A percentile compares a stretch with the other conserved stretches of the same genome.
Evolutionary conservation across 2,888 invertebrate species (phyloP).

Genomic region (Rosalia funebris): DNA sequence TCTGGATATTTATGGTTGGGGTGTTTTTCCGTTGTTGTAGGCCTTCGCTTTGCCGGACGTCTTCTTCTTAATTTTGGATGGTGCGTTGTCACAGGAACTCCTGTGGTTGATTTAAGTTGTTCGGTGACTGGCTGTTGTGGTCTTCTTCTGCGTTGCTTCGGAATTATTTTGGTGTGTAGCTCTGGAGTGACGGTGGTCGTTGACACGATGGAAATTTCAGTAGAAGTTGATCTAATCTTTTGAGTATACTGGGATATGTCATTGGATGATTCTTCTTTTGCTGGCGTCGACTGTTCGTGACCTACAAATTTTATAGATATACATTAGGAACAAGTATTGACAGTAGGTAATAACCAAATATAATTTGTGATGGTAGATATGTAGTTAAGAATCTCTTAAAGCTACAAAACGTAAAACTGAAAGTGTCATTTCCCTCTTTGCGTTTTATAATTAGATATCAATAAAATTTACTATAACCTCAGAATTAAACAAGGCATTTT

Average conservation of each 20-base stretch:
- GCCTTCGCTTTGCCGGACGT: slow-evolving; percentile 35
- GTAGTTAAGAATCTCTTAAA: no score
- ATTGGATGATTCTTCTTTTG: neutral
- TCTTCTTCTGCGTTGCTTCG: slow-evolving; percentile 22
- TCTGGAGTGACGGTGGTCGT: slow-evolving; percentile 15
- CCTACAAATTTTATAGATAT: no score
- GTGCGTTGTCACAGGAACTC: slow-evolving; percentile 63
- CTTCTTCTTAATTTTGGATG: slow-evolving; percentile 58
- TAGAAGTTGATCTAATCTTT: slow-evolving; percentile 13
- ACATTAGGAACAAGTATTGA: no score
- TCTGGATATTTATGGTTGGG: slow-evolving; percentile 57
- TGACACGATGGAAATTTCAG: neutral
- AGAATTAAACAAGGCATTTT: no score
- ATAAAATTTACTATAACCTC: no score
- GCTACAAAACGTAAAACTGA: no score
- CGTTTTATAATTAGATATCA: no score
- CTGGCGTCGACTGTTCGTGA: no score
- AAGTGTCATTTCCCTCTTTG: no score
- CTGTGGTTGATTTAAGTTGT: slow-evolving; percentile 47
- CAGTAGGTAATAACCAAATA: no score
- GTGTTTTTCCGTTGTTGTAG: slow-evolving; percentile 42
- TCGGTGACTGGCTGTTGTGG: slow-evolving; percentile 13
- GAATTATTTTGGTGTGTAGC: neutral
- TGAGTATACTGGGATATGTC: neutral
- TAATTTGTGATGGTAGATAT: no score